Base-by-base conservation (phyloP, 2,888 invertebrate species). In the Glaucopsyche alexis region DNA sequence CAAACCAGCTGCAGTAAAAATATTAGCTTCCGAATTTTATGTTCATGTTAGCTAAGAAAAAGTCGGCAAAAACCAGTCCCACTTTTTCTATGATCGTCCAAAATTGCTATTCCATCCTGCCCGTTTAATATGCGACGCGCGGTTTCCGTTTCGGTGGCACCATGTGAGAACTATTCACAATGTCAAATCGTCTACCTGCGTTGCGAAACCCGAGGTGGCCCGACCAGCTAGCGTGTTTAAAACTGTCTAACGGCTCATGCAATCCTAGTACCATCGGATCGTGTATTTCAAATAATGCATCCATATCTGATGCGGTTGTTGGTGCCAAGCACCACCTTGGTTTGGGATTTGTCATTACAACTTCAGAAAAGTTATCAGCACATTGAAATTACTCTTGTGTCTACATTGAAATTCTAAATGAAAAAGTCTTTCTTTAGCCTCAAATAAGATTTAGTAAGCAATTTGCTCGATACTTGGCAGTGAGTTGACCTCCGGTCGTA, bases 121-220 rank as follows among this genome's bases (percentile, higher is more conserved):
- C 11, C 55, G 60, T 29, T 55, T 38, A 60, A 60, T 60, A 60
- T 60, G 29, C 60, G 60, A 29, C 60, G 60, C 29, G 14, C 60
- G 60, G 14, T 13, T 29, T 60, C 60, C 60, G 60, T 38, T 60
- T 2, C 60, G 29, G 60, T 60, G 29, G 29, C 38, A 2, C 60
- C 13, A 29, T 86, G 87, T 87, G 85, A 87, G 87, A 89, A 88
- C 87, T 85, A 75, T 29, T 88, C 87, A 88, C 89, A 90, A 89
- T 88, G 87, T 88, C 87, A 86, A 87, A 87, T 87, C 85, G 85
- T 80, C 83, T 83, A 85, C 84, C 86, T 86, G 86, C 81, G 80
- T 88, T 87, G 87, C 87, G 83, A 87, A 87, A 87, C 81, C 80
- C 81, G 82, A 79, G 87, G 85, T 80, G 71, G 65, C 69, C 69